Evolutionary conservation across 2,113 vertebrate genomes (phyloP), one percentile per base, ranked within the genome.

Genomic region (rabbit (Oryctolagus cuniculus)): DNA sequence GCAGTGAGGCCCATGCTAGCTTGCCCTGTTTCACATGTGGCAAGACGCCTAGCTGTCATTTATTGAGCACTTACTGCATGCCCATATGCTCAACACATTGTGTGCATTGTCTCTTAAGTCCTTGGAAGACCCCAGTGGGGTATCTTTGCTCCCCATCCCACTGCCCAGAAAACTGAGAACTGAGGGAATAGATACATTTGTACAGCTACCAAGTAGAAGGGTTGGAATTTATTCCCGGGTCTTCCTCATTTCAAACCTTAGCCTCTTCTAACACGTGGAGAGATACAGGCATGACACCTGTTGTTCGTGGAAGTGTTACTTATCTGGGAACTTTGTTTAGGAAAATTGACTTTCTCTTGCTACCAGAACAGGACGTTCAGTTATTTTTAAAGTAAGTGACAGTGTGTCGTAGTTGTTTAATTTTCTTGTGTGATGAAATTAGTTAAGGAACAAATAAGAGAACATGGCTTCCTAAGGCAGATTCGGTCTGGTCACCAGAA

Each of bases 371-470:
- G 10, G 85, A 87, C 55, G 72, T 74, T 88, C 10, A 51, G 0
- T 72, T 91, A 72, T 84, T 87, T 95, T 55, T 63, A 0, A 87
- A 81, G 74, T 80, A 84, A 93, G 31, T 53, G 17, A 58, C 79
- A 55, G 19, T 27, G 12, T 67, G 11, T 38, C 22, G 38, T 31
- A 75, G 67, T 34, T 81, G 53, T 44, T 84, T 92, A 51, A 6
- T 95, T 89, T 94, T 84, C 63, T 80, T 72, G 9, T 0, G 53
- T 67, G 19, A 88, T 78, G 36, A 87, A 95, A 81, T 81, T 90
- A 93, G 58, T 77, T 90, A 53, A 82, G 55, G 80, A 95, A 87
- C 53, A 91, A 73, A 38, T 94, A 79, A 80, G 5, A 75, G 51
- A 81, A 72, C 75, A 83, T 86, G 31, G 31, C 24, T 36, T 31